Percentiles rank a stretch among this genome's conserved stretches.
Conservation (phyloP, 2,888 invertebrate genomes). For the Fragum sueziense region DNA sequence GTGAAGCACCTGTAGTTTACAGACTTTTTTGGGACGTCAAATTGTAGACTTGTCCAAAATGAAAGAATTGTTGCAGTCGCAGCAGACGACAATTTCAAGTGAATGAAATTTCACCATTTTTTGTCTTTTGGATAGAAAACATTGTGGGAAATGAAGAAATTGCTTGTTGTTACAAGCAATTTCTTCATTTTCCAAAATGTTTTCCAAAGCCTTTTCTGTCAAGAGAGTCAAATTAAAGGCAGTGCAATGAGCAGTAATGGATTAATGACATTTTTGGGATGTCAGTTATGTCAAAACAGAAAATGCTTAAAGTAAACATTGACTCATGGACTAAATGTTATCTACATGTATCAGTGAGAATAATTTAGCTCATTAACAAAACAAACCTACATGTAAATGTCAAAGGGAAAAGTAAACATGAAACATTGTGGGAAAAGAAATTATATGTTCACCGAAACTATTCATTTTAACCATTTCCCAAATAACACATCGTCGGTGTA, state of each 20-base stretch:
- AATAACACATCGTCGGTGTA: not conserved
- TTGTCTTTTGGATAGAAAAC: not conserved
- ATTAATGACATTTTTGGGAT: conserved; percentile 10
- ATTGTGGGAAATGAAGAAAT: not conserved
- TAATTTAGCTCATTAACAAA: not conserved
- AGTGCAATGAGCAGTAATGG: not conserved
- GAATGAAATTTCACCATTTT: no score
- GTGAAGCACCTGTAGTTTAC: no score
- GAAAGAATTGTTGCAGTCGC: not conserved
- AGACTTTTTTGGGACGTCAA: no score
- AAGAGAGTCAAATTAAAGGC: no score
- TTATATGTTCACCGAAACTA: no score
- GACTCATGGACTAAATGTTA: conserved; percentile 22
- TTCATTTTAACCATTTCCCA: not conserved
- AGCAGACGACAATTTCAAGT: no score
- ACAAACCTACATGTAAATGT: not conserved
- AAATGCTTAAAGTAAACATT: conserved; percentile 23
- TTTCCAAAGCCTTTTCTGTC: not conserved
- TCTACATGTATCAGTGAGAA: conserved; percentile 2
- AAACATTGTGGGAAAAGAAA: not conserved
- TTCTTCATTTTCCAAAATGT: not conserved
- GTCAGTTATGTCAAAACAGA: conserved; percentile 18
- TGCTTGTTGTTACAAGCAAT: not conserved
- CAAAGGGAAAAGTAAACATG: no score
- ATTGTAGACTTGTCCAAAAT: not conserved